These are phyloP conservation scores for Daktulosphaira vitifoliae DNA, from an alignment of 1,140 invertebrate genomes.

Conservation along the genomic window DNA sequence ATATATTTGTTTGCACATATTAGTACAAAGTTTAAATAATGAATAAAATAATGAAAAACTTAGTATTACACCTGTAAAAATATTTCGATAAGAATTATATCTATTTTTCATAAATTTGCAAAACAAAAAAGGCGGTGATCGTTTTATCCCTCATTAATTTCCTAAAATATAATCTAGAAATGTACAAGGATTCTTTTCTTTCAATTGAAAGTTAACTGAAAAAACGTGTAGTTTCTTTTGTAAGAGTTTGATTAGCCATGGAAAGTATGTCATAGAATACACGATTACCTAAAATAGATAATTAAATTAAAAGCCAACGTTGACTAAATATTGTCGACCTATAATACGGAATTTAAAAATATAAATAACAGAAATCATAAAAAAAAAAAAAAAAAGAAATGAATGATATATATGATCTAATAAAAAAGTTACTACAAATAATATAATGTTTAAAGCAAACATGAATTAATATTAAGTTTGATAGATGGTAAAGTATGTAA, in stretches of 20 bases:
- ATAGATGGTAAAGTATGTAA: neutral
- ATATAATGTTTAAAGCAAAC: neutral
- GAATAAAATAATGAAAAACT: neutral
- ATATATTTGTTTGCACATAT: neutral
- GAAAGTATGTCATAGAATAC: neutral
- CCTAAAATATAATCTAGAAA: neutral
- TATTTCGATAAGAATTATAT: neutral
- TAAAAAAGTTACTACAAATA: neutral
- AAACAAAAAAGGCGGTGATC: neutral
- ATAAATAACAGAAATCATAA: neutral
- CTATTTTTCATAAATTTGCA: neutral
- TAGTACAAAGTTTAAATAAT: neutral
- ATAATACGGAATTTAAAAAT: neutral
- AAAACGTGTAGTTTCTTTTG: neutral
- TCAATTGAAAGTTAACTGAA: neutral
- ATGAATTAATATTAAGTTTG: neutral
- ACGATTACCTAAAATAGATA: neutral
- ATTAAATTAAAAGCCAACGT: neutral
- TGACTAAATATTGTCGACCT: neutral
- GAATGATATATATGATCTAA: neutral
- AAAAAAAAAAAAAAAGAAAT: neutral
- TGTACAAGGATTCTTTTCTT: no score
- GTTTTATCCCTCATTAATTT: neutral
- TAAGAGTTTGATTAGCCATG: neutral
- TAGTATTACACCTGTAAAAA: neutral